These are phyloP conservation scores for Onychostoma macrolepis DNA, from an alignment of 2,113 vertebrate species.

Conservation along the genomic window DNA sequence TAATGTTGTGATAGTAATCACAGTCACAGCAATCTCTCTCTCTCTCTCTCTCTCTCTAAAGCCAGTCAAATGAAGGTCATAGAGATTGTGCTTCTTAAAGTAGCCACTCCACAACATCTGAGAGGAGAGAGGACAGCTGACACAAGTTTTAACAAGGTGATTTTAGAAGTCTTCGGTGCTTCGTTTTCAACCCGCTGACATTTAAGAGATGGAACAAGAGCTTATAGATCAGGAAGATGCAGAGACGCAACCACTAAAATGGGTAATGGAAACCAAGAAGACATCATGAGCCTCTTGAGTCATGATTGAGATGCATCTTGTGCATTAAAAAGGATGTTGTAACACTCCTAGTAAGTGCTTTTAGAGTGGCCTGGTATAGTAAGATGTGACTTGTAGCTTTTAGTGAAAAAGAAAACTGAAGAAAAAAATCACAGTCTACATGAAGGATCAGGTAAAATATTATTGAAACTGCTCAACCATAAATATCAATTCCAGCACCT, in stretches of 20 bases:
- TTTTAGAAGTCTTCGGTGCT: slow-evolving; percentile 9
- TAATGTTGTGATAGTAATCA: too few species aligned
- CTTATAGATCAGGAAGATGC: slow-evolving; percentile 10
- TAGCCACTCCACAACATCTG: slow-evolving; percentile 1
- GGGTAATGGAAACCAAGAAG: slow-evolving; percentile 21
- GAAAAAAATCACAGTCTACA: neutral
- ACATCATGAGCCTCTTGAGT: slow-evolving; percentile 16
- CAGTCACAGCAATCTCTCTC: too few species aligned
- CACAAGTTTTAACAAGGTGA: slow-evolving; percentile 17
- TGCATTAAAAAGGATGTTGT: slow-evolving; percentile 4
- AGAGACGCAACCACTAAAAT: neutral
- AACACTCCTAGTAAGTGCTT: slow-evolving; percentile 28
- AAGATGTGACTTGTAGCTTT: neutral
- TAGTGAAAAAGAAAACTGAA: neutral
- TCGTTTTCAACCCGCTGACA: slow-evolving; percentile 8
- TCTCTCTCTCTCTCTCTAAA: neutral
- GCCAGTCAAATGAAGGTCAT: slow-evolving; percentile 12
- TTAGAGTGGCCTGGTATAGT: neutral
- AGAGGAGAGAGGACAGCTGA: slow-evolving; percentile 13
- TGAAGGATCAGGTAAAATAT: neutral
- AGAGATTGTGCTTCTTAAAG: neutral
- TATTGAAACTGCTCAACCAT: neutral
- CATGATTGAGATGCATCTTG: slow-evolving; percentile 7
- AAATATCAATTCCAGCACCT: neutral
- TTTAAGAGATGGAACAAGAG: slow-evolving; percentile 37